phyloP scores from a whole-genome alignment of 2,888 invertebrate genomes.

The Epinotia nisella region DNA sequence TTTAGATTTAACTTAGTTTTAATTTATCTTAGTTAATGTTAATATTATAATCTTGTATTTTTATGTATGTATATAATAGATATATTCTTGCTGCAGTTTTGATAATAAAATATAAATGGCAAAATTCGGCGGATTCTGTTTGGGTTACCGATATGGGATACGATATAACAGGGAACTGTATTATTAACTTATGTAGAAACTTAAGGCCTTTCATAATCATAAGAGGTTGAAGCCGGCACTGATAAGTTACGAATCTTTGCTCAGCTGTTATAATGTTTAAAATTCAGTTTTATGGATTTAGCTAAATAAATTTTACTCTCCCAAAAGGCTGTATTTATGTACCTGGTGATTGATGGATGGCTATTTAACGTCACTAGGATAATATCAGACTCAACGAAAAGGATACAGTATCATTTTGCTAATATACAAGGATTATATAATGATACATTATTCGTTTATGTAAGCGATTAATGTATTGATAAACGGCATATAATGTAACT shows the following conservation, averaged over 20 bases:
- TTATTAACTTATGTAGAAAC: conserved; percentile 36
- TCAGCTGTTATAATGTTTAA: conserved; percentile 14
- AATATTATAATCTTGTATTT: no score
- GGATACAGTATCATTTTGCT: no score
- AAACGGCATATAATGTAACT: no score
- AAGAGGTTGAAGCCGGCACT: conserved; percentile 30
- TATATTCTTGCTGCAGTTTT: conserved; percentile 1
- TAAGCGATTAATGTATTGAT: no score
- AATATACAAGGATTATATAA: no score
- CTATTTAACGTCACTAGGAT: neutral
- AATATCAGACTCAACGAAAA: neutral
- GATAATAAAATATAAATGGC: conserved; percentile 4
- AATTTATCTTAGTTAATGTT: no score
- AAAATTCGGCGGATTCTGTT: conserved; percentile 14
- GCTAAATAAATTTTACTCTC: neutral
- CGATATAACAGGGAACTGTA: conserved; percentile 23
- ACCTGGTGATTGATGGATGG: neutral
- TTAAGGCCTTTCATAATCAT: conserved; percentile 37
- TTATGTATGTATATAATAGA: neutral
- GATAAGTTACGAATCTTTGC: conserved; percentile 27
- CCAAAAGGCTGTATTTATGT: neutral
- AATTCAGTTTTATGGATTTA: conserved; percentile 5
- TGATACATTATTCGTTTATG: no score
- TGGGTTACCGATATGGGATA: conserved; percentile 17
- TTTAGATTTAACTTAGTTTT: no score